Evolutionary conservation across 2,113 vertebrate species (phyloP).

Genomic region (Ovibos moschatus): DNA sequence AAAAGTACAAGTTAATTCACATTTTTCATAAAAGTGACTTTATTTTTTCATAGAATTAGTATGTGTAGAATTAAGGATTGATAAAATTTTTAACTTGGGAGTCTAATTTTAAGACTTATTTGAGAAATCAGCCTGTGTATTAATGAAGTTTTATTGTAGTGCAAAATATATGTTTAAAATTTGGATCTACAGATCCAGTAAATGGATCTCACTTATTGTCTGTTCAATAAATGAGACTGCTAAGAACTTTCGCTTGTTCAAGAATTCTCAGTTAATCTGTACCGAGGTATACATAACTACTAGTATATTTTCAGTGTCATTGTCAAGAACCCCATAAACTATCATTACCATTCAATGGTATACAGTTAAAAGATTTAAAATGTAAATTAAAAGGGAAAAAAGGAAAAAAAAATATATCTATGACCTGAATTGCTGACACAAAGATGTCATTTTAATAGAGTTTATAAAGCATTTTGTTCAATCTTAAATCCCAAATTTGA

Average conservation of each 20-base stretch:
- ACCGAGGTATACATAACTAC: not conserved
- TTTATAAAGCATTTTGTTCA: constrained; percentile 72
- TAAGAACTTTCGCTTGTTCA: not conserved
- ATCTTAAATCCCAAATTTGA: constrained; percentile 70
- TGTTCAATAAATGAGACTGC: not conserved
- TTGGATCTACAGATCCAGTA: not conserved
- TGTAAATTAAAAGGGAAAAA: not conserved
- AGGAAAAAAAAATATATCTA: not conserved
- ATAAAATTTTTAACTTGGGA: not conserved
- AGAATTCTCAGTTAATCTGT: not conserved
- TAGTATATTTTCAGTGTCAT: not conserved
- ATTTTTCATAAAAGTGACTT: not conserved
- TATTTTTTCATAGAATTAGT: not conserved
- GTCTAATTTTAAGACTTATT: not conserved
- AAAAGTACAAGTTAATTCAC: constrained; percentile 4
- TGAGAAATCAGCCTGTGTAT: not conserved
- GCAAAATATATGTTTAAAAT: not conserved
- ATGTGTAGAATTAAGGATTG: not conserved
- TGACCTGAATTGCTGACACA: constrained; percentile 59
- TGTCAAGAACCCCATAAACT: not conserved
- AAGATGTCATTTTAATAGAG: constrained; percentile 74
- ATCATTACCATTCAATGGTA: not conserved
- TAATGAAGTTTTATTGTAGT: not conserved
- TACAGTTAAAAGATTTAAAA: not conserved
- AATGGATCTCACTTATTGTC: not conserved